A percentile compares a stretch with the other conserved stretches of the same genome.
These are phyloP conservation scores for Rhodeus uyekii DNA, from an alignment of 2,797 vertebrate genomes.

Conservation along the genomic window DNA sequence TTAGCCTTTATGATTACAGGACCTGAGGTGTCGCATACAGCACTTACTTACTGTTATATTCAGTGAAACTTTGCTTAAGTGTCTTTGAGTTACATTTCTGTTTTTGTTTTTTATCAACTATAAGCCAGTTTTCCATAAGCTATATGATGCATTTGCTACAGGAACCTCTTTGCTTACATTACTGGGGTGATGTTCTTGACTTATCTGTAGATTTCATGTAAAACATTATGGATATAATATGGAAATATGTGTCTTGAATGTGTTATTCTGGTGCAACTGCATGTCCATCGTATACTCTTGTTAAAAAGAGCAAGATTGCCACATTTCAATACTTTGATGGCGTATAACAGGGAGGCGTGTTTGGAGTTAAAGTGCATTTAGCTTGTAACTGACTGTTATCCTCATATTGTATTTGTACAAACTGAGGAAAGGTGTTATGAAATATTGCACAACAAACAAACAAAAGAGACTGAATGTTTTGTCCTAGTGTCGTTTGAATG, in stretches of 20 bases:
- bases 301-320: constrained; percentile 47
- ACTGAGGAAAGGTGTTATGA: constrained; percentile 35
- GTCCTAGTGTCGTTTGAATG: constrained; percentile 60
- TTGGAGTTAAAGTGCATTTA: constrained; percentile 37
- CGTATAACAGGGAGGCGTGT: neutral
- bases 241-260: constrained; percentile 43
- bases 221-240: constrained; percentile 16
- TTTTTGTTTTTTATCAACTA: constrained; percentile 55
- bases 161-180: constrained; percentile 52
- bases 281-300: constrained; percentile 51
- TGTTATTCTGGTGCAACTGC: constrained; percentile 46
- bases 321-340: constrained; percentile 29
- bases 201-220: constrained; percentile 40
- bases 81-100: constrained; percentile 55
- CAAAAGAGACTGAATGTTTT: constrained; percentile 57
- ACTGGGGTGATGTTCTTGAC: constrained; percentile 30
- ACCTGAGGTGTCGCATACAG: constrained; percentile 35
- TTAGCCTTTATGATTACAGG: constrained; percentile 29
- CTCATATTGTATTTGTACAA: constrained; percentile 29
- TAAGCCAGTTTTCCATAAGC: constrained; percentile 71
- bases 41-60: constrained; percentile 38
- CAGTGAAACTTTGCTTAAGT: constrained; percentile 62
- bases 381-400: constrained; percentile 47
- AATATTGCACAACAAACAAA: constrained; percentile 49
- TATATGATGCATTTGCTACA: constrained; percentile 65